Evolutionary conservation across 1,140 invertebrate genomes (phyloP).

Genomic region (Drosophila albomicans): DNA sequence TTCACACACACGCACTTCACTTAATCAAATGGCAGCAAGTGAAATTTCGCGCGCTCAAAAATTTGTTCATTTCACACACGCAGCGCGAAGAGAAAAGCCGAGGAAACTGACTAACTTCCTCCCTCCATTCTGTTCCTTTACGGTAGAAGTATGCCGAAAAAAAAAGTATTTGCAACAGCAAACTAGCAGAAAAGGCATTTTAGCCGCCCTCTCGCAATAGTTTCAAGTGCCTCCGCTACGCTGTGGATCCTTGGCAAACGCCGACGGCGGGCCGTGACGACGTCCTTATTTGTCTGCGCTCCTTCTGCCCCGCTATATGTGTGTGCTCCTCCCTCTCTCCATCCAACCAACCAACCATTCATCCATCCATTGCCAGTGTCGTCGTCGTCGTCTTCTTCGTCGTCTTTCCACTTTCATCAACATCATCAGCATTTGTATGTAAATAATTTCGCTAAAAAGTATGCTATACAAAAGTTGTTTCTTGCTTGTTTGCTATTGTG

Average conservation of each 20-base stretch:
- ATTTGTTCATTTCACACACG: conserved; percentile 59
- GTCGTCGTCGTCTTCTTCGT: conserved; percentile 19
- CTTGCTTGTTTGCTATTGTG: conserved; percentile 50
- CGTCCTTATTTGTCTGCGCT: conserved; percentile 38
- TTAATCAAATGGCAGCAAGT: conserved; percentile 70
- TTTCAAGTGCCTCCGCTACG: conserved; percentile 47
- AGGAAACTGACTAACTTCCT: conserved; percentile 21
- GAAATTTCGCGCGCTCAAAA: conserved; percentile 53
- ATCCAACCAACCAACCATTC: too few relatives aligned
- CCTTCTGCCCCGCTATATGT: background rate
- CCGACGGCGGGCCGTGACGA: conserved; percentile 44
- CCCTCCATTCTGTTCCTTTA: conserved; percentile 12
- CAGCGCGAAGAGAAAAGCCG: conserved; percentile 2
- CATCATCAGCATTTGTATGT: conserved; percentile 59
- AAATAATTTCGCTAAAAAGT: conserved; percentile 62
- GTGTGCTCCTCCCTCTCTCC: background rate
- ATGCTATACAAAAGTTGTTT: conserved; percentile 55
- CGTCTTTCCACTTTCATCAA: conserved; percentile 57
- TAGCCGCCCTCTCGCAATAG: conserved; percentile 47
- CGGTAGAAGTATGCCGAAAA: conserved; percentile 26
- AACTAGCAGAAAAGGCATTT: conserved; percentile 54
- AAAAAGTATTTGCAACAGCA: conserved; percentile 43
- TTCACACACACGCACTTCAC: conserved; percentile 40
- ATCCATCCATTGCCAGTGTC: conserved; percentile 14
- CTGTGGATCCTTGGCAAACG: conserved; percentile 28